Percentiles rank a stretch among this genome's conserved stretches.
Evolutionary conservation across 2,888 invertebrate species (phyloP).

Genomic region (Hydrotaea cyrtoneurina): DNA sequence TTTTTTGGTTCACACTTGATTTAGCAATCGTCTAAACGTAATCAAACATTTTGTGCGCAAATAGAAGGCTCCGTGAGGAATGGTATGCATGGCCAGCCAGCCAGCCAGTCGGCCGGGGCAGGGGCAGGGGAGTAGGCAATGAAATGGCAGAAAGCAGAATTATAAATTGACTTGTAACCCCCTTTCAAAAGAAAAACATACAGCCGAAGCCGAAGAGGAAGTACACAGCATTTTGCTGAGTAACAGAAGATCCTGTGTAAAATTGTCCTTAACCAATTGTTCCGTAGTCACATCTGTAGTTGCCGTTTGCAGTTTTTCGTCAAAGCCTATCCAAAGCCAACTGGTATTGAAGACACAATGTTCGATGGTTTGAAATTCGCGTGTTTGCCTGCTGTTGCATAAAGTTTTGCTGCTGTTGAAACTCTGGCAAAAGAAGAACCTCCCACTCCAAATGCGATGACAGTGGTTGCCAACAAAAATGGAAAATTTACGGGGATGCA

Average conservation of each 20-base stretch:
- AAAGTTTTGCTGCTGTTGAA: too few relatives aligned
- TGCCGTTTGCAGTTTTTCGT: not conserved
- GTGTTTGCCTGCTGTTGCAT: not conserved
- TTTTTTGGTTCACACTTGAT: conserved; percentile 66
- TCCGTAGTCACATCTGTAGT: not conserved
- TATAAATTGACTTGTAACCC: conserved; percentile 24
- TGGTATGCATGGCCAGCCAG: too few relatives aligned
- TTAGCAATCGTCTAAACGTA: conserved; percentile 49
- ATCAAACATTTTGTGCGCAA: conserved; percentile 1
- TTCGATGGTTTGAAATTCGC: not conserved
- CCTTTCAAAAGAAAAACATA: not conserved
- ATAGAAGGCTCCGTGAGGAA: too few relatives aligned
- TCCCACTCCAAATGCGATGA: too few relatives aligned
- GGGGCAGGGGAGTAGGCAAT: not conserved
- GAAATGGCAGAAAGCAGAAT: not conserved
- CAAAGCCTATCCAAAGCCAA: not conserved
- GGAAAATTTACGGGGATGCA: too few relatives aligned
- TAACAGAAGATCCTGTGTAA: not conserved
- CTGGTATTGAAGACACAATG: not conserved
- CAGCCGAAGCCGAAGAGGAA: too few relatives aligned
- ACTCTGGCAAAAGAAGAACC: too few relatives aligned
- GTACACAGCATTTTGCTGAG: not conserved
- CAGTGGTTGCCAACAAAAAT: too few relatives aligned
- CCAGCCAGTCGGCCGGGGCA: not conserved
- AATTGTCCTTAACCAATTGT: conserved; percentile 13